A percentile compares a stretch with the other conserved stretches of the same genome.
Conservation (phyloP, 1,140 invertebrate genomes). For the Helicoverpa armigera region DNA sequence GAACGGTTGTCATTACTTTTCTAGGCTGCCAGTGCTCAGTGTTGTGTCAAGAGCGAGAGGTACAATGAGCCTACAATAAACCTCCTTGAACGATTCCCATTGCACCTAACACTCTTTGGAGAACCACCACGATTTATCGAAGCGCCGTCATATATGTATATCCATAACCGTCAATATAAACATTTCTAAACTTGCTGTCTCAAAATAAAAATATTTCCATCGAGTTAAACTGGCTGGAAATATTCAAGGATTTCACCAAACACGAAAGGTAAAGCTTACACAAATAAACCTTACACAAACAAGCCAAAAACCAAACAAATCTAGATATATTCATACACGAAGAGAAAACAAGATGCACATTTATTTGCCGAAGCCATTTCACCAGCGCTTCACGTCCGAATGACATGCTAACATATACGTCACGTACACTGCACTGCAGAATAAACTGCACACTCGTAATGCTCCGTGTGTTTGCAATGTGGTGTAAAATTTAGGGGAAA, state of each 20-base stretch:
- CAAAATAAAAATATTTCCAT: too few species aligned
- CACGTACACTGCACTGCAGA: conserved; percentile 35
- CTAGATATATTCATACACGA: conserved; percentile 2
- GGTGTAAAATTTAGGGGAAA: conserved; percentile 21
- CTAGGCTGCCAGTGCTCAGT: too few species aligned
- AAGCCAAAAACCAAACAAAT: not conserved
- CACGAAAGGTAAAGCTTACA: not conserved
- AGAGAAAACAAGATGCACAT: conserved; percentile 12
- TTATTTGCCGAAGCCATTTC: conserved; percentile 1
- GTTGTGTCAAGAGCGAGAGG: too few species aligned
- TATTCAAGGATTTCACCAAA: too few species aligned
- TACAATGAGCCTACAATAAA: too few species aligned
- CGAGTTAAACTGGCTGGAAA: too few species aligned
- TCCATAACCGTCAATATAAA: not conserved
- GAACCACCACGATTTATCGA: too few species aligned
- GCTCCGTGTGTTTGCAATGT: conserved; percentile 14
- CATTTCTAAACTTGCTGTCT: not conserved
- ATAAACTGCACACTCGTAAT: conserved; percentile 37
- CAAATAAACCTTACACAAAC: not conserved
- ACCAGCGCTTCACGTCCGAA: conserved; percentile 24
- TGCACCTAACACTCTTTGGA: too few species aligned
- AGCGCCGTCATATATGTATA: too few species aligned
- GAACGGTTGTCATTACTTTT: too few species aligned
- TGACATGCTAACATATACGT: conserved; percentile 41
- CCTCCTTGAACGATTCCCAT: too few species aligned